Evolutionary conservation across 2,113 vertebrate genomes (phyloP).

Genomic region (Pelecanoides urinatrix): DNA sequence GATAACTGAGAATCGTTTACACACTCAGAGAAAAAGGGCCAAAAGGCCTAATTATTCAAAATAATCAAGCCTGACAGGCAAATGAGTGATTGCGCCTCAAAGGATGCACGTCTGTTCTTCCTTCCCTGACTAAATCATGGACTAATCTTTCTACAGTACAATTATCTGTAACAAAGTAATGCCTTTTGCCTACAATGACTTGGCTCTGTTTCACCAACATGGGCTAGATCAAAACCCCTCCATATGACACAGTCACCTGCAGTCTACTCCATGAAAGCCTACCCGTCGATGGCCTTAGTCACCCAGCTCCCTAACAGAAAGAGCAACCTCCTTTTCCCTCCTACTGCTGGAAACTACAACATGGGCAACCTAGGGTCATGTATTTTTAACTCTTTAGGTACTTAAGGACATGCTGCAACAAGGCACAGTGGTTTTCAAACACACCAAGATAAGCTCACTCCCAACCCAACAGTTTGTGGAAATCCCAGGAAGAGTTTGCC

Average conservation of each 20-base stretch:
- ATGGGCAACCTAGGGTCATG: fast-evolving
- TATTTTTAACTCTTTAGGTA: not conserved
- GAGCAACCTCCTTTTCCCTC: not conserved
- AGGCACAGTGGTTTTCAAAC: not conserved
- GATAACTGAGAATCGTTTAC: not conserved
- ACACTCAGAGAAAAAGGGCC: not conserved
- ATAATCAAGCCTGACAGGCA: not conserved
- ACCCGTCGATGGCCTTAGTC: not conserved
- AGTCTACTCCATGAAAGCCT: not conserved
- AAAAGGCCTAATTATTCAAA: not conserved
- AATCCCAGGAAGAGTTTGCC: not conserved
- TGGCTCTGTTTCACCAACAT: not conserved
- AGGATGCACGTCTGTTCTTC: not conserved
- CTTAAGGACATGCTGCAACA: not conserved
- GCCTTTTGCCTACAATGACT: not conserved
- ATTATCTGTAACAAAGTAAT: not conserved
- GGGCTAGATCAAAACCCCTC: not conserved
- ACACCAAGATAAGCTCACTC: not conserved
- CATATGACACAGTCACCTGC: not conserved
- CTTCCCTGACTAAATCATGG: not conserved
- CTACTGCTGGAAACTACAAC: not conserved
- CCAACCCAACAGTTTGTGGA: not conserved
- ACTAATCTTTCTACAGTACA: not conserved
- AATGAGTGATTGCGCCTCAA: not conserved
- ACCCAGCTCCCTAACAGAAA: not conserved